Conservation (phyloP, 2,113 vertebrate genomes). For the Pelecanus crispus region DNA sequence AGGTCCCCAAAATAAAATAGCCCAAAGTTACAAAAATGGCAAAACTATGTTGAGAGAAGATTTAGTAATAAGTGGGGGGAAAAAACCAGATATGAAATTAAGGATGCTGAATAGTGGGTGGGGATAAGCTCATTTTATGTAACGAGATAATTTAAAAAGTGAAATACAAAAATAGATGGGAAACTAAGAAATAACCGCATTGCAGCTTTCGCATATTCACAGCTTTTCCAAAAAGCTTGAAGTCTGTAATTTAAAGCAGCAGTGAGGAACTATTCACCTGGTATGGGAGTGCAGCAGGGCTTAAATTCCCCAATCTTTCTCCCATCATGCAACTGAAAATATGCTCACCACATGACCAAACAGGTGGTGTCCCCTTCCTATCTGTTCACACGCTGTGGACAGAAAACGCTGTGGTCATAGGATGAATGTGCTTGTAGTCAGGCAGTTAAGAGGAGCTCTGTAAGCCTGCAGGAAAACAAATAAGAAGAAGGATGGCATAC, state of each 20-base stretch:
- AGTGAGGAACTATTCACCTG: background rate
- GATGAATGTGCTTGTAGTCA: background rate
- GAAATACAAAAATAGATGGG: background rate
- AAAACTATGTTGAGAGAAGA: background rate
- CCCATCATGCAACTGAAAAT: background rate
- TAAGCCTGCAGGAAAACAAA: fast-evolving
- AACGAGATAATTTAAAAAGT: conserved; percentile 11
- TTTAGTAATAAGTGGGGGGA: background rate
- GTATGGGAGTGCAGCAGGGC: background rate
- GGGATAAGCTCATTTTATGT: conserved; percentile 1
- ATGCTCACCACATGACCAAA: background rate
- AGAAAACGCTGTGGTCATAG: background rate
- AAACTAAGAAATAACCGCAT: conserved; percentile 26
- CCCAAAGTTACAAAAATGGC: background rate
- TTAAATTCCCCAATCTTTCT: background rate
- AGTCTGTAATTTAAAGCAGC: background rate
- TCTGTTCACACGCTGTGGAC: background rate
- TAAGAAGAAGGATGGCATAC: background rate
- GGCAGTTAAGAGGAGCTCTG: background rate
- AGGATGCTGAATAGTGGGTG: background rate
- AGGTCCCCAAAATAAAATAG: background rate
- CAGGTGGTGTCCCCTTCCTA: background rate
- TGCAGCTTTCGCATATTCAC: conserved; percentile 28
- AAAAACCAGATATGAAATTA: background rate
- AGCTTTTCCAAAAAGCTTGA: background rate